These are phyloP conservation scores for Xenotilapia leptura DNA, from an alignment of 2,113 vertebrate genomes.

Conservation along the genomic window DNA sequence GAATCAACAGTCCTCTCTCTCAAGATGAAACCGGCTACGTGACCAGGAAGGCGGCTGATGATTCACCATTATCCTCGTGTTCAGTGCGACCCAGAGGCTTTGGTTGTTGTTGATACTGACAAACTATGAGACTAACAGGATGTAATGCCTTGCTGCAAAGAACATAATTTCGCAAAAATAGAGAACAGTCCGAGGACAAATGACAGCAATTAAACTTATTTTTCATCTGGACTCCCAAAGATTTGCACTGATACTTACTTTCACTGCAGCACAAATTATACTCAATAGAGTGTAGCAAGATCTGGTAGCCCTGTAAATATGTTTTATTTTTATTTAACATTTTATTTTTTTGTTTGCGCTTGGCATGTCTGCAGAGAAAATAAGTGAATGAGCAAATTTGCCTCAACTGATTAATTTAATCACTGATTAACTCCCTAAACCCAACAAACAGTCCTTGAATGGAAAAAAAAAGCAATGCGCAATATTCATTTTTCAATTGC, in stretches of 20 bases:
- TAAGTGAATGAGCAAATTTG: not conserved
- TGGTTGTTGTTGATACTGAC: slow-evolving; percentile 1
- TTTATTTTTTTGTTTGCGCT: not conserved
- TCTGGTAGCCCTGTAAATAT: not conserved
- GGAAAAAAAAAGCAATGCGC: not conserved
- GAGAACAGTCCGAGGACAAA: not conserved
- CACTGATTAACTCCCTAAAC: slow-evolving; percentile 27
- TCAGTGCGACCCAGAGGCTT: slow-evolving; percentile 24
- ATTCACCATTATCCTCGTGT: slow-evolving; percentile 6
- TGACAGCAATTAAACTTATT: not conserved
- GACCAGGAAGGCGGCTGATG: slow-evolving; percentile 1
- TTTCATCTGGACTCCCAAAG: not conserved
- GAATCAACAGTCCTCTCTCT: not conserved
- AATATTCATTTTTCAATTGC: slow-evolving; percentile 33
- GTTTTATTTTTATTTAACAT: not conserved
- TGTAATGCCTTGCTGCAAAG: not conserved
- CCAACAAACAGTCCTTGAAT: slow-evolving; percentile 30
- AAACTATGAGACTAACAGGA: slow-evolving; percentile 14
- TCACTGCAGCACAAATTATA: not conserved
- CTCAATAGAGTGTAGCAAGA: not conserved
- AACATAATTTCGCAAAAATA: not conserved
- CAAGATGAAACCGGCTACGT: not conserved
- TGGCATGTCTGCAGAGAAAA: not conserved
- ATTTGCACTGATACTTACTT: not conserved
- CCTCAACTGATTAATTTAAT: slow-evolving; percentile 18